These are phyloP conservation scores for Epizoanthus ramosus DNA, from an alignment of 92 coral and sea anemone genomes.

Conservation along the genomic window DNA sequence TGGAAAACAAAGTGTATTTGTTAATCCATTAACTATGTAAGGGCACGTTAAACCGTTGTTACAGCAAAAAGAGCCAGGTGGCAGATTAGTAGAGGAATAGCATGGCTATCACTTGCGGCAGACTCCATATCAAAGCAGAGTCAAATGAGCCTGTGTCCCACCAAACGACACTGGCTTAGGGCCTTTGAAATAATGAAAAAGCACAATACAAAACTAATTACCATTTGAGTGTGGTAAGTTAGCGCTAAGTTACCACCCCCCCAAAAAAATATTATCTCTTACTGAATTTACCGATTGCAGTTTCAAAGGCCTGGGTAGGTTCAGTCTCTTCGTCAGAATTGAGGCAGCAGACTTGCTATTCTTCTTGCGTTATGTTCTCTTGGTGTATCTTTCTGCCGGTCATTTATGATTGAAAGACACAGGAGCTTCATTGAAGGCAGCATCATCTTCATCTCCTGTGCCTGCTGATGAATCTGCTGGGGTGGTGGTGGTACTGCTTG, in stretches of 20 bases:
- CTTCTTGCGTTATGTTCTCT: conserved; percentile 18
- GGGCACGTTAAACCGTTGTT: conserved; percentile 32
- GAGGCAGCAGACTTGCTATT: conserved; percentile 10
- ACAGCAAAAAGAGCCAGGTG: neutral
- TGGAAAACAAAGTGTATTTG: conserved; percentile 42
- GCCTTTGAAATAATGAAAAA: no score
- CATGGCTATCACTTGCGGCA: no score
- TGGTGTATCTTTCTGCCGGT: conserved; percentile 31
- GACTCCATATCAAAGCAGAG: no score
- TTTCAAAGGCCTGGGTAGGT: conserved; percentile 22
- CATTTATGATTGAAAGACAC: conserved; percentile 20
- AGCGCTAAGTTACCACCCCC: no score
- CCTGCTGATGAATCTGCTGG: conserved; percentile 26
- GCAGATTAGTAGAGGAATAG: neutral
- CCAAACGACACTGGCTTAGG: no score
- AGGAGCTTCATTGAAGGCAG: conserved; percentile 27
- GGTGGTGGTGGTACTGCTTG: conserved; percentile 21
- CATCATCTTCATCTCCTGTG: conserved; percentile 22
- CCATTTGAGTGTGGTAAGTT: no score
- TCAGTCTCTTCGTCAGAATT: neutral
- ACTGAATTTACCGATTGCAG: conserved; percentile 8
- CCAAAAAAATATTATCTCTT: no score
- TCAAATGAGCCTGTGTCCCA: no score
- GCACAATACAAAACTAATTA: no score
- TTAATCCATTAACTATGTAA: conserved; percentile 46